These are phyloP conservation scores for Cololabis saira DNA, from an alignment of 2,113 vertebrate genomes.

Conservation along the genomic window DNA sequence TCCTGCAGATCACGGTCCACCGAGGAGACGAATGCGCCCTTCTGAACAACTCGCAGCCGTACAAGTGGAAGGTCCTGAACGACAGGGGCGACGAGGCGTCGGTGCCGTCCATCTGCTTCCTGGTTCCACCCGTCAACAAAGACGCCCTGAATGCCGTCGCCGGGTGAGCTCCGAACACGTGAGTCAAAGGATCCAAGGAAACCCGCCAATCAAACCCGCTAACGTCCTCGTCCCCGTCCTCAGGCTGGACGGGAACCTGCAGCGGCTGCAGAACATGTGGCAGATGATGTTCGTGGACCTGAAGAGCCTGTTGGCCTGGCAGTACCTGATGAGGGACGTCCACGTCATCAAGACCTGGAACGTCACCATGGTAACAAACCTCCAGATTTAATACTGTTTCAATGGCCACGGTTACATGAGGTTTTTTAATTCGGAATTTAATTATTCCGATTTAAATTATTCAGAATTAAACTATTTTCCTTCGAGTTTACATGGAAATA, in stretches of 20 bases:
- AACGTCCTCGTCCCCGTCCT: not conserved
- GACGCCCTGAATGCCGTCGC: conserved; percentile 86
- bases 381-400: too few species aligned
- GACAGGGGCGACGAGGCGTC: conserved; percentile 80
- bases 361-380: conserved; percentile 84
- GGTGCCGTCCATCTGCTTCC: conserved; percentile 92
- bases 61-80: conserved; percentile 89
- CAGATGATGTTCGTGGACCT: conserved; percentile 88
- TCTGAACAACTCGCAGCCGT: conserved; percentile 85
- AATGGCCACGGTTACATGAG: too few species aligned
- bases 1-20: conserved; percentile 88
- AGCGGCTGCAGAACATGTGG: conserved; percentile 86
- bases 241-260: conserved; percentile 88
- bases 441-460: too few species aligned
- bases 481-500: too few species aligned
- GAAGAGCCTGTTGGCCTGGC: conserved; percentile 90
- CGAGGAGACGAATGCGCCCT: conserved; percentile 87
- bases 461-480: too few species aligned
- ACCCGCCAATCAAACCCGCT: not conserved
- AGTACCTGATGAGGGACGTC: conserved; percentile 88
- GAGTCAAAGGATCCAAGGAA: too few species aligned
- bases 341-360: conserved; percentile 93
- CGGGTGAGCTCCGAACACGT: conserved; percentile 75
- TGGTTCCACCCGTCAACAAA: conserved; percentile 89
- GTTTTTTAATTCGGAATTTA: too few species aligned